Percentiles rank a stretch among this genome's conserved stretches.
These are phyloP conservation scores for Noctua comes DNA, from an alignment of 2,888 invertebrate species.

Conservation along the genomic window DNA sequence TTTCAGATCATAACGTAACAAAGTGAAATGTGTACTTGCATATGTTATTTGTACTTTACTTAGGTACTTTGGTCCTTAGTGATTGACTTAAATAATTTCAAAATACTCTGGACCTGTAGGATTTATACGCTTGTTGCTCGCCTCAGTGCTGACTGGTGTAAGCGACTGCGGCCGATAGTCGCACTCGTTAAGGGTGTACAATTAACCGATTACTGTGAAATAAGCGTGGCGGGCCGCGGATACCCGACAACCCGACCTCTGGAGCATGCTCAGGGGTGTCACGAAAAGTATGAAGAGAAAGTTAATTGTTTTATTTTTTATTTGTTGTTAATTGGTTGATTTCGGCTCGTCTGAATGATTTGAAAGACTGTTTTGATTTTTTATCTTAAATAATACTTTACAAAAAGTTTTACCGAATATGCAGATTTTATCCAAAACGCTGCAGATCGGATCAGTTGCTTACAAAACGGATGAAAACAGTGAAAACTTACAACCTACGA, in stretches of 20 bases:
- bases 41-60: not conserved
- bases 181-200: slow-evolving; percentile 80
- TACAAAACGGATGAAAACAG: not conserved
- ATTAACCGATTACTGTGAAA: slow-evolving; percentile 85
- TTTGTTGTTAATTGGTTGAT: too few species aligned
- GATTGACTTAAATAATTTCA: not conserved
- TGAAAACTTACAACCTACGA: not conserved
- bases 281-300: not conserved
- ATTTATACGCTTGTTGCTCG: not conserved
- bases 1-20: not conserved
- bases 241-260: slow-evolving; percentile 77
- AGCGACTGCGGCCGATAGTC: slow-evolving; percentile 52
- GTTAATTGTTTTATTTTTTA: too few species aligned
- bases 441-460: not conserved
- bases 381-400: not conserved
- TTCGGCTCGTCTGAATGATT: not conserved
- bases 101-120: not conserved
- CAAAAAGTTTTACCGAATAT: not conserved
- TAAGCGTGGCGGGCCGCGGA: slow-evolving; percentile 80
- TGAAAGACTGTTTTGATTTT: not conserved
- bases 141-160: slow-evolving; percentile 6
- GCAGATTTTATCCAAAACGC: not conserved
- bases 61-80: not conserved
- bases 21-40: not conserved
- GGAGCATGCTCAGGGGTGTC: slow-evolving; percentile 64